Evolutionary conservation across 1,140 invertebrate species (phyloP).

Genomic region (Temnothorax longispinosus): DNA sequence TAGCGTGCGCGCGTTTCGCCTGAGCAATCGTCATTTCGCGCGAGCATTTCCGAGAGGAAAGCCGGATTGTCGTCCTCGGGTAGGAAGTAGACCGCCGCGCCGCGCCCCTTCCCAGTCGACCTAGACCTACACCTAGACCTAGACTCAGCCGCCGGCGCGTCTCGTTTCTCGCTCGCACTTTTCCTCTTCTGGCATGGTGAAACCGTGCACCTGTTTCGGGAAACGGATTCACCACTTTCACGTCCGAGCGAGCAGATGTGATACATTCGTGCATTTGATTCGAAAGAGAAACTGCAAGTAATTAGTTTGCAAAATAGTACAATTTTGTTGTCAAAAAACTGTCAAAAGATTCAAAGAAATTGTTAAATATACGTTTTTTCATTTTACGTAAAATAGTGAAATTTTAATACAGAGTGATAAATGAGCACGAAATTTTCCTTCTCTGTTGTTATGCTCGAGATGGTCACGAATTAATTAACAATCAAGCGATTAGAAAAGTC

Average conservation of each 20-base stretch:
- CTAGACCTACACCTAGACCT: constrained; percentile 83
- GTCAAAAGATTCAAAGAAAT: too few species aligned
- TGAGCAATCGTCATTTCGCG: constrained; percentile 55
- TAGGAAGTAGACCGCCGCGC: constrained; percentile 75
- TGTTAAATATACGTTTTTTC: neutral
- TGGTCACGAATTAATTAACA: neutral
- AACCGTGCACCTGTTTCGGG: constrained; percentile 40
- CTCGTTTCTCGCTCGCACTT: constrained; percentile 61
- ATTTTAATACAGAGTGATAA: neutral
- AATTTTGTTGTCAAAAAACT: neutral
- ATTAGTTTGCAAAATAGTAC: neutral
- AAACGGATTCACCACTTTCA: constrained; percentile 64
- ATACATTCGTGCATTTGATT: neutral
- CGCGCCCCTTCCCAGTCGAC: constrained; percentile 76
- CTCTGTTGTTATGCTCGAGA: neutral
- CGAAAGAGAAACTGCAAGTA: neutral
- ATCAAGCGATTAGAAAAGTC: neutral
- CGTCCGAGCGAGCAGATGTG: neutral
- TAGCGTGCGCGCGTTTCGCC: constrained; percentile 41
- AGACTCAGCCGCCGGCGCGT: constrained; percentile 35
- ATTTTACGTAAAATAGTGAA: neutral
- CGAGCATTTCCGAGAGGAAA: constrained; percentile 62
- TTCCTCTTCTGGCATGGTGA: constrained; percentile 64
- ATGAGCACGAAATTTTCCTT: neutral
- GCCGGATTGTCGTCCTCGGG: constrained; percentile 75